Base-by-base conservation (phyloP, 2,113 vertebrate genomes). In the Microcebus lehilahytsara region DNA sequence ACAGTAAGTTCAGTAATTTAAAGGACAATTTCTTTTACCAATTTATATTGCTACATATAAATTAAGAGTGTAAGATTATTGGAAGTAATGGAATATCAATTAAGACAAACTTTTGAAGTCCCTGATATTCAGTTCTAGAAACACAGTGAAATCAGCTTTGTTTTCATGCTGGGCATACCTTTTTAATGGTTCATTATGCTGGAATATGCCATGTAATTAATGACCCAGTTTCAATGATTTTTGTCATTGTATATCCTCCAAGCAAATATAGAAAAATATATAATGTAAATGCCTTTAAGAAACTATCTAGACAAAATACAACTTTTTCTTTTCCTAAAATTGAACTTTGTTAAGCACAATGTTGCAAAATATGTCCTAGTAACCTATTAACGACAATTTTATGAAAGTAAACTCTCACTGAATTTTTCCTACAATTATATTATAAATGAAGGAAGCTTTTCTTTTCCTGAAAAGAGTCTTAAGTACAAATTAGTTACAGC, bases 401-500 rank as follows among this genome's bases (percentile, higher is more conserved):
- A 12, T 84, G 30, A 93, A 86, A 92, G 66, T 46, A 16, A 62
- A 1, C 72, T 95, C 83, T 64, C 62, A 60, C n/a, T 74, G 8
- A 40, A 94, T 85, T 64, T 84, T 13, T 2, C 78, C 67, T 94
- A 40, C 46, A 96, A 91, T 79, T 56, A 23, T 11, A 51, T 64
- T 96, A 69, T 85, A 96, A 98, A 93, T 90, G 0, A 95, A 67
- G 13, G 1, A 49, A 8, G 20, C 14, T 12, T 53, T 62, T 94
- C 78, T 96, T 69, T 94, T 95, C 5, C 42, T 85, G 64, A 95
- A 93, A 96, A 0, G 3, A 96, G 1, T 93, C 56, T 97, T 96
- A 98, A 90, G 22, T 90, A 96, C 14, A 97, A 97, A 95, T 97
- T 85, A 95, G 34, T 94, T 97, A 84, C 51, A 96, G 42, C n/a